Conservation (phyloP, 1,140 invertebrate genomes). For the Drosophila watanabei region DNA sequence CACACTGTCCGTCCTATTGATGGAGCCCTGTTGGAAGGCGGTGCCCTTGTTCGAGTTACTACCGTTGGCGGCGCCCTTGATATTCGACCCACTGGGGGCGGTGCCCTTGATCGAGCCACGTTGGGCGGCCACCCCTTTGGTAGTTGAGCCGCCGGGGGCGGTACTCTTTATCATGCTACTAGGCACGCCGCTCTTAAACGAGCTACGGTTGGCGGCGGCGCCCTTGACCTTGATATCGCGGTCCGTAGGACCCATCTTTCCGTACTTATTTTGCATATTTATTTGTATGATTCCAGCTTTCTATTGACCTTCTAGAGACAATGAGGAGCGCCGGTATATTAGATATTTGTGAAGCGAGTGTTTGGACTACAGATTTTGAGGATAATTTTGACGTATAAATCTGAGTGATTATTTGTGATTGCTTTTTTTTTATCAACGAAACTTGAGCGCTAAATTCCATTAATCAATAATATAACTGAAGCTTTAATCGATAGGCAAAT, state of each 20-base stretch:
- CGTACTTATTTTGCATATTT: not conserved
- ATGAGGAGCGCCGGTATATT: not conserved
- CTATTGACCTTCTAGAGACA: not conserved
- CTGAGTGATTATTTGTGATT: not conserved
- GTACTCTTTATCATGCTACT: not conserved
- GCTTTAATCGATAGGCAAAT: not conserved
- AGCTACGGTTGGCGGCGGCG: not conserved
- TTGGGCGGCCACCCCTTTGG: not conserved
- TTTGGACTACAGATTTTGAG: conserved; percentile 30
- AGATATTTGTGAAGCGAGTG: conserved; percentile 12
- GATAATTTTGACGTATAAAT: conserved; percentile 37
- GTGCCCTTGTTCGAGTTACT: not conserved
- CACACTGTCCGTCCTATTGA: not conserved
- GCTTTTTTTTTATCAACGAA: not conserved
- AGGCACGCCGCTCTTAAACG: not conserved
- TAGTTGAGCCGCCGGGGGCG: not conserved
- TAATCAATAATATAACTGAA: not conserved
- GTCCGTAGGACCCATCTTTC: conserved; percentile 4
- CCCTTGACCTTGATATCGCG: conserved; percentile 8
- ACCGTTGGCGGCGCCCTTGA: not conserved
- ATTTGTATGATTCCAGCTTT: not conserved
- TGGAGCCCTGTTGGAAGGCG: not conserved
- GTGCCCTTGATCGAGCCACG: not conserved
- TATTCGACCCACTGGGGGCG: not conserved
- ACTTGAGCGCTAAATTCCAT: too few species aligned